Base-by-base conservation (phyloP, 1,140 invertebrate genomes). In the Aphis craccivora region DNA sequence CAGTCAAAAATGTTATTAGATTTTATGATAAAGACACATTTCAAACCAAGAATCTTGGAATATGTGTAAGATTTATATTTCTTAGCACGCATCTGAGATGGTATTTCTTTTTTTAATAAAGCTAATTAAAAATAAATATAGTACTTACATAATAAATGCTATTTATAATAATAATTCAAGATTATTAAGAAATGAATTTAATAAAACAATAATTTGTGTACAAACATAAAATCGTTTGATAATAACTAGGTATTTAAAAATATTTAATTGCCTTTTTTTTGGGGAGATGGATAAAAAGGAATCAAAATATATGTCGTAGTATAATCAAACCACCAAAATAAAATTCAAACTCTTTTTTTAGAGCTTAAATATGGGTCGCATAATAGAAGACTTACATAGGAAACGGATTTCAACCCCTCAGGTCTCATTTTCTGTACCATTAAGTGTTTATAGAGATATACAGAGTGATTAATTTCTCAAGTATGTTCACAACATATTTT, bases 391-490 rank as follows among this genome's bases (percentile, higher is more conserved):
- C 11, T n/a, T 76, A n/a, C 11, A n/a, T 30, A 67, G 30, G 55
- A 67, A 14, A 76, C n/a, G 30, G n/a, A 67, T 67, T 67, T 67
- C 60, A 76, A 76, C 60, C 60, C 60, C 60, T n/a, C 14, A 14
- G 25, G n/a, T 76, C n/a, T n/a, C 30, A 14, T 76, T 76, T 18
- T 76, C 14, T 76, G 60, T 18, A 4, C 1, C 30, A n/a, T 76
- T 18, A n/a, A n/a, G 60, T 76, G 60, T 76, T n/a, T 76, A n/a
- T 76, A n/a, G 60, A n/a, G 5, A 76, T 76, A 76, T 76, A 76
- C 60, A 35, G 30, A 76, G 60, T 76, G 60, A 76, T 76, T 76
- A 76, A 76, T 76, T 76, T 76, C n/a, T 76, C 60, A 76, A 76
- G 60, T 76, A 35, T 18, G 60, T 30, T 76, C 60, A n/a, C 60